Evolutionary conservation across 1,140 invertebrate species (phyloP), one percentile per base, ranked within the genome.

Genomic region (Acromyrmex echinatior): DNA sequence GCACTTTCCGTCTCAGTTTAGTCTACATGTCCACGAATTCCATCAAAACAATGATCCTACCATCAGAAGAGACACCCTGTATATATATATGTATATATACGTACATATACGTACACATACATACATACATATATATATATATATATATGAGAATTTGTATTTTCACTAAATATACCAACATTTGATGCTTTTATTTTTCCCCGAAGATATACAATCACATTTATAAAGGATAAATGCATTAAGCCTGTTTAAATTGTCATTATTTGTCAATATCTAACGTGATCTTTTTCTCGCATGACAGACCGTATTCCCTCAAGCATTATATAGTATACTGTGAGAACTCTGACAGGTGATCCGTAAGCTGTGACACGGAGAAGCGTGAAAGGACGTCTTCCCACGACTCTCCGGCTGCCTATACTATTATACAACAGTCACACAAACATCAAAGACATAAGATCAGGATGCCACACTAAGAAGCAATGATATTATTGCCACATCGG

Each of bases 291-390:
- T 60, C 39, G 51, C 56, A 62, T 73, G 66, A 25, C 74, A 31
- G 25, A 51, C 16, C 65, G 28, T 66, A 65, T 73, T 77, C 62
- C 62, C 76, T 62, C 39, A 51, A 89, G 79, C 76, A 76, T 85
- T 90, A 90, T 86, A 74, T 86, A 74, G 73, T 78, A 74, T 45
- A 66, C 60, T 84, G 88, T 81, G 89, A 91, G 89, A 88, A 88
- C n/a, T 76, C 60, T 73, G 63, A 71, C 87, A 76, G 87, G 71
- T 90, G 90, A 91, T 88, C 78, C 82, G 76, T 63, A 81, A 82
- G 73, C 86, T 78, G 76, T 86, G 88, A 91, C 78, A 79, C 86
- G 80, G 53, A 56, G 31, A 68, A 78, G 53, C 49, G 73, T 31
- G 45, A 58, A 60, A 28, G 62, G 65, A 49, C 58, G 21, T 86